phyloP scores from a whole-genome alignment of 1,140 invertebrate genomes.

The Calycopis cecrops region DNA sequence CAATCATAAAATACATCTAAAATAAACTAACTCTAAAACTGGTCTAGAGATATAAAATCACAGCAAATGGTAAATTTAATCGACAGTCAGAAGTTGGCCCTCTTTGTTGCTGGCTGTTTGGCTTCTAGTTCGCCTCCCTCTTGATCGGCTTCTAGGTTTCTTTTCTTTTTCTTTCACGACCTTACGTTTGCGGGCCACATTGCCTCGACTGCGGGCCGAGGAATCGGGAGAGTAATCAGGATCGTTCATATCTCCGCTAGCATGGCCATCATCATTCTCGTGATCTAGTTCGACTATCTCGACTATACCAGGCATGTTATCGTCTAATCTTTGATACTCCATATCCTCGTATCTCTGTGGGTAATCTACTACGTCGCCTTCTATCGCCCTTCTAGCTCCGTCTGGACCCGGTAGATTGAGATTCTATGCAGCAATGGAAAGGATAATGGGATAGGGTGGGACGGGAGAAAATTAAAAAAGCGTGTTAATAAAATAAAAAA shows the following conservation, averaged over 20 bases:
- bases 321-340: constrained; percentile 44
- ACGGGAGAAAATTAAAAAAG: constrained; percentile 68
- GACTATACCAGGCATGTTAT: constrained; percentile 40
- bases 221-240: constrained; percentile 51
- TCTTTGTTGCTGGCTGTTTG: constrained; percentile 49
- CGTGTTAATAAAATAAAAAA: constrained; percentile 77
- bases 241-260: constrained; percentile 45
- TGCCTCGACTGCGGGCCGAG: constrained; percentile 52
- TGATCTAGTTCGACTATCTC: constrained; percentile 55
- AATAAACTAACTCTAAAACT: no score
- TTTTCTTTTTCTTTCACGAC: constrained; percentile 43
- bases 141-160: constrained; percentile 48
- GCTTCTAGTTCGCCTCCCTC: constrained; percentile 55
- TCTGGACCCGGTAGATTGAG: constrained; percentile 63
- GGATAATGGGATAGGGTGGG: constrained; percentile 48
- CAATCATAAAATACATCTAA: background rate
- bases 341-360: constrained; percentile 46
- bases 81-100: constrained; percentile 41
- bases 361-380: constrained; percentile 51
- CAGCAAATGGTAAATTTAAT: constrained; percentile 44
- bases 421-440: constrained; percentile 57
- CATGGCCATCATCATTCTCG: constrained; percentile 29
- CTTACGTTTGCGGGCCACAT: constrained; percentile 55
- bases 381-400: constrained; percentile 35
- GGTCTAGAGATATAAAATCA: constrained; percentile 38